Evolutionary conservation across 1,140 invertebrate genomes (phyloP).

Genomic region (Andrena cerasifolii): DNA sequence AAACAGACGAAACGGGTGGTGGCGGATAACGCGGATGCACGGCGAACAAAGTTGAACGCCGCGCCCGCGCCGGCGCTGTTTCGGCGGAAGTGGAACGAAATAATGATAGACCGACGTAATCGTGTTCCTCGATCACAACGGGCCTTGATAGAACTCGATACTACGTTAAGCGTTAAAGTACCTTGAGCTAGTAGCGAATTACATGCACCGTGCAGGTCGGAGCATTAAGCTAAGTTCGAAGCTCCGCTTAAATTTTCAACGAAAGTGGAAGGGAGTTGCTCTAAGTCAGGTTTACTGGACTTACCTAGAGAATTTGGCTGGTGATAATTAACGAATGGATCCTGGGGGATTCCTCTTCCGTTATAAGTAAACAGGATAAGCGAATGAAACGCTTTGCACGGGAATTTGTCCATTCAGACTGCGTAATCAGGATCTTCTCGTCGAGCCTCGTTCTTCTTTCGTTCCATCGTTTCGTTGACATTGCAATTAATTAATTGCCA

Average conservation of each 20-base stretch:
- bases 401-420: too few relatives aligned
- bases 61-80: too few relatives aligned
- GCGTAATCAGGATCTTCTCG: too few relatives aligned
- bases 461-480: background rate
- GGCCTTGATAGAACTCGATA: conserved; percentile 35
- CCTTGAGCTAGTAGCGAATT: conserved; percentile 42
- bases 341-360: background rate
- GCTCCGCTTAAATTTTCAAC: conserved; percentile 63
- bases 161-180: conserved; percentile 47
- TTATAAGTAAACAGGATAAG: conserved; percentile 12
- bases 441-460: background rate
- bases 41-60: background rate
- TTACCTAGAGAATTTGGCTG: conserved; percentile 46
- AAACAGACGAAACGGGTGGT: background rate
- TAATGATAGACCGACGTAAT: conserved; percentile 34
- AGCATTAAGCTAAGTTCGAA: conserved; percentile 53
- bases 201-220: conserved; percentile 23
- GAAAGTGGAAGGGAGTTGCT: conserved; percentile 38
- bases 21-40: background rate
- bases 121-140: conserved; percentile 17
- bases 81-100: conserved; percentile 16
- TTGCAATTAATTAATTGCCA: background rate
- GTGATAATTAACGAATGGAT: conserved; percentile 56
- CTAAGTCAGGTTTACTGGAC: conserved; percentile 59
- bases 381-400: background rate